Base-by-base conservation (phyloP, 2,113 vertebrate genomes). In the Sylvia atricapilla region DNA sequence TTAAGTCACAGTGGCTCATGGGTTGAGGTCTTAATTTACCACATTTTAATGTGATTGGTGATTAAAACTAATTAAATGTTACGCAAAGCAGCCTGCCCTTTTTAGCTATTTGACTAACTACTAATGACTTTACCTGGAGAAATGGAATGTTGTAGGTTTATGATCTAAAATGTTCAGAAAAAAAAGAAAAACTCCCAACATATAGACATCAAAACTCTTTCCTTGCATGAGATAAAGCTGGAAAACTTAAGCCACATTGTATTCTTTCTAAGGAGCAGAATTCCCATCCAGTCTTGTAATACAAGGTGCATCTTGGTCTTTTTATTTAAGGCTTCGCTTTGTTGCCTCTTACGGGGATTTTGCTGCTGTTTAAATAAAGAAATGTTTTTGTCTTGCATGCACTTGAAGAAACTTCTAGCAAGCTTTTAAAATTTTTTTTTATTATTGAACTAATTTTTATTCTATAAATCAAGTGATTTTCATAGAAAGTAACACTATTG, bases 41-140 rank as follows among this genome's bases (percentile, higher is more conserved):
- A 22, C 6, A 28, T 89, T 93, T 96, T 86, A 94, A 87, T 95
- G 88, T 91, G 94, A 91, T 93, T 4, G 49, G 75, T 97, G 96
- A 92, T 90, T 96, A 90, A 92, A 92, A 78, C 53, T 75, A 83
- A 94, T 84, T 89, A 93, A 95, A 89, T 84, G 15, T 62, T 89
- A 60, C 69, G 59, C 86, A 96, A 93, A 91, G 55, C 63, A 73
- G 20, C 58, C n/a, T 92, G 31, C 28, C 50, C 63, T 90, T 94
- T 86, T 90, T 66, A 94, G 7, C 64, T 94, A 1, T 78, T 92
- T 94, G 55, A 50, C 52, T 94, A 68, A 90, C 87, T 87, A 84
- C 68, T 85, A 49, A 47, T 84, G 7, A 93, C 76, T 47, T 86
- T 90, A 78, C 83, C 44, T 39, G 87, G 82, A 15, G 74, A 94